phyloP scores from a whole-genome alignment of 1,140 invertebrate genomes.

The Anastatus disparis region DNA sequence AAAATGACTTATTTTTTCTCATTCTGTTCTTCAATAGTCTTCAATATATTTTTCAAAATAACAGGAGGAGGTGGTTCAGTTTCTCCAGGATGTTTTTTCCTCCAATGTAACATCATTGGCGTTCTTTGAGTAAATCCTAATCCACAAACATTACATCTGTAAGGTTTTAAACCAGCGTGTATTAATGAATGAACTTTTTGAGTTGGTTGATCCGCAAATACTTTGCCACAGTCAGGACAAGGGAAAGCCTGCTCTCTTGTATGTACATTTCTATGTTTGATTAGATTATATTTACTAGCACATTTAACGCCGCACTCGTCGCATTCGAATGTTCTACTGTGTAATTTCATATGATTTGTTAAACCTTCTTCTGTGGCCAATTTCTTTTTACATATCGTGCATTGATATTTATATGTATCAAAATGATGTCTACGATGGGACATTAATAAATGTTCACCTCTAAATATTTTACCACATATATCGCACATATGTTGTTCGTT shows the following conservation, averaged over 20 bases:
- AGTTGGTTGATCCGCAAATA: constrained; percentile 47
- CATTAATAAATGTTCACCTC: constrained; percentile 57
- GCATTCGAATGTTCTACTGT: constrained; percentile 72
- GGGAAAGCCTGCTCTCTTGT: constrained; percentile 61
- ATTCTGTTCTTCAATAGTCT: neutral
- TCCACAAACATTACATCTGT: constrained; percentile 62
- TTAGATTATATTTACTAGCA: constrained; percentile 47
- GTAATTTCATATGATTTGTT: constrained; percentile 64
- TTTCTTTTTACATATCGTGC: constrained; percentile 59
- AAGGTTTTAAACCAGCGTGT: constrained; percentile 62
- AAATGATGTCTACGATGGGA: constrained; percentile 60
- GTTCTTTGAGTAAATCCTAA: constrained; percentile 56
- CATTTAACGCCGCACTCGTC: constrained; percentile 79
- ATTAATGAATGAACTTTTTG: constrained; percentile 45
- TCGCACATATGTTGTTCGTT: constrained; percentile 63
- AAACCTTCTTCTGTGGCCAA: constrained; percentile 65
- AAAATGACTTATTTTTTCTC: neutral
- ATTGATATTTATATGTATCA: constrained; percentile 57
- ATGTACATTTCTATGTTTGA: constrained; percentile 57
- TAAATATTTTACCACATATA: constrained; percentile 61
- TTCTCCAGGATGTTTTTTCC: constrained; percentile 59
- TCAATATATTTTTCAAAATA: constrained; percentile 37
- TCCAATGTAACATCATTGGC: constrained; percentile 49
- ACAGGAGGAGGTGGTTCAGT: constrained; percentile 39
- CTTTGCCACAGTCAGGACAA: constrained; percentile 64